Conservation (phyloP, 2,113 vertebrate genomes). For the Aepyceros melampus region DNA sequence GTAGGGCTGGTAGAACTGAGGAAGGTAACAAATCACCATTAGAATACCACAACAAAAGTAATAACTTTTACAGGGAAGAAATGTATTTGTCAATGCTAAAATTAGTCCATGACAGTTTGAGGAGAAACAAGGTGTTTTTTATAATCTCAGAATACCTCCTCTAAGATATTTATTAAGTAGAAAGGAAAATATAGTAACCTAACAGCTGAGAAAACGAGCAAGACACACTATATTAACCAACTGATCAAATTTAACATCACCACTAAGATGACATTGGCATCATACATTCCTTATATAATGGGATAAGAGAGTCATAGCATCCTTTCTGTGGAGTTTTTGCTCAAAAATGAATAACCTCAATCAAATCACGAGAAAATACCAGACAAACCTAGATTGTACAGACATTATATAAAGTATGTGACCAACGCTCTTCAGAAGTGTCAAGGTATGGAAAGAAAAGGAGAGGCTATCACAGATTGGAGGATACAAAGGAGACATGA, state of each 20-base stretch:
- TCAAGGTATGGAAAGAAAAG: neutral
- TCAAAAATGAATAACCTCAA: neutral
- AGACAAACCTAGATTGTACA: neutral
- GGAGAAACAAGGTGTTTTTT: neutral
- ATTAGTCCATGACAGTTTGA: neutral
- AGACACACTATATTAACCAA: conserved; percentile 25
- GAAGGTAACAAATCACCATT: neutral
- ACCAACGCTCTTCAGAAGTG: neutral
- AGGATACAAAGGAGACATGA: conserved; percentile 1
- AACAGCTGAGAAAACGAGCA: neutral
- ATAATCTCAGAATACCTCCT: neutral
- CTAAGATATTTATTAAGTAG: conserved; percentile 9
- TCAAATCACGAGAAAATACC: conserved; percentile 1
- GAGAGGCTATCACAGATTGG: neutral
- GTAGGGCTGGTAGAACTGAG: neutral
- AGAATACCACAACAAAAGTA: neutral
- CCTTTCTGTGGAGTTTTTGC: conserved; percentile 5
- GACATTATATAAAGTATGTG: neutral
- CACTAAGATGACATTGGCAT: neutral
- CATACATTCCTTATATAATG: neutral
- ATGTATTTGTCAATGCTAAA: neutral
- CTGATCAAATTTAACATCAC: neutral
- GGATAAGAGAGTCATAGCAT: neutral
- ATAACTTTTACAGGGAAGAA: neutral
- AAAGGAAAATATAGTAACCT: neutral